Evolutionary conservation across 2,888 invertebrate species (phyloP).

Genomic region (Pseudanteris insignis): DNA sequence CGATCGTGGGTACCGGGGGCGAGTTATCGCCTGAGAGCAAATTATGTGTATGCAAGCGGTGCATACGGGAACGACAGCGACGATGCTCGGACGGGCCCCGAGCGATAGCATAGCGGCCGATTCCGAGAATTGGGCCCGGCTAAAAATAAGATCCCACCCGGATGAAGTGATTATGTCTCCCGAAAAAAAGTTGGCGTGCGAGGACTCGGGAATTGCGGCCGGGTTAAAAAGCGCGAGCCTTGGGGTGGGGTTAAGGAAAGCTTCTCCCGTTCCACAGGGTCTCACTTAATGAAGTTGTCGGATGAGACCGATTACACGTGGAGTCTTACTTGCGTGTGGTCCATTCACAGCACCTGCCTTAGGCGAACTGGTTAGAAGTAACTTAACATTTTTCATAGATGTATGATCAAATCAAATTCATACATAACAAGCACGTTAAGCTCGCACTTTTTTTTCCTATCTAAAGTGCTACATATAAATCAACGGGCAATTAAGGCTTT

Average conservation of each 20-base stretch:
- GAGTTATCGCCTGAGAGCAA: constrained; percentile 60
- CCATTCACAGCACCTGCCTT: constrained; percentile 59
- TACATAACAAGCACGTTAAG: constrained; percentile 35
- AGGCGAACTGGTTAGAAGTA: constrained; percentile 59
- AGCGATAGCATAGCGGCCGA: constrained; percentile 52
- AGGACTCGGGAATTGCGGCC: background rate
- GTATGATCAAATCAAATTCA: constrained; percentile 39
- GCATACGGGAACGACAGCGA: constrained; percentile 35
- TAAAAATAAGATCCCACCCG: constrained; percentile 66
- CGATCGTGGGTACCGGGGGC: constrained; percentile 56
- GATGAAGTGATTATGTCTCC: constrained; percentile 62
- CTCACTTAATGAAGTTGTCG: constrained; percentile 65
- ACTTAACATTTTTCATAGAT: constrained; percentile 56
- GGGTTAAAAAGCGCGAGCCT: constrained; percentile 26
- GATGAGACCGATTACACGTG: constrained; percentile 65
- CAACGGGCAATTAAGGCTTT: constrained; percentile 9
- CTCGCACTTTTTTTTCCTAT: too few species aligned
- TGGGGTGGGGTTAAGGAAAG: constrained; percentile 37
- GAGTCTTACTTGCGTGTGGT: constrained; percentile 64
- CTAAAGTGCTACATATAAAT: constrained; percentile 22
- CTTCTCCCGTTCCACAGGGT: constrained; percentile 47
- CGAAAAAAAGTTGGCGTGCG: constrained; percentile 55
- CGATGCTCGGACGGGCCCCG: constrained; percentile 33
- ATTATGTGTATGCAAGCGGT: constrained; percentile 48
- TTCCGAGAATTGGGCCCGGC: constrained; percentile 61